Evolutionary conservation across 2,888 invertebrate genomes (phyloP), one percentile per base, ranked within the genome.

Genomic region (Drosophila suboccidentalis): DNA sequence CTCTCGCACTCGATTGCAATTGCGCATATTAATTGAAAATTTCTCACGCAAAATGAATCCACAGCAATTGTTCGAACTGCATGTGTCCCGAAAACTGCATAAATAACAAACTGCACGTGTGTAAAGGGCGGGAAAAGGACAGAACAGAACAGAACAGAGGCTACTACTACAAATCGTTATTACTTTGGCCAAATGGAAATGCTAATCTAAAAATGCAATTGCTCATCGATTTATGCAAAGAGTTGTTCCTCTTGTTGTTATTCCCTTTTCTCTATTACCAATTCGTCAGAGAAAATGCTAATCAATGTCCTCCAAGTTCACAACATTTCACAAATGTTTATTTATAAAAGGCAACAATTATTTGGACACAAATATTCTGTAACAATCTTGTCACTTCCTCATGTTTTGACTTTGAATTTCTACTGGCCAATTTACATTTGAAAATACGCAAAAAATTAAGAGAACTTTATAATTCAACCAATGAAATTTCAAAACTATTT

Each of bases 11-110:
- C 76, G 71, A 75, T 86, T 73, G 74, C 83, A 80, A 88, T 82
- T 90, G 75, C 87, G 83, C 90, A 87, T 87, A 89, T 87, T 87
- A 87, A 87, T 87, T 87, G 87, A 87, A 87, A 88, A 87, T 87
- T 86, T 87, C 84, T 75, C 83, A 74, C 89, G 80, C 77, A 85
- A 85, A 80, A 84, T 80, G 76, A 76, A 80, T 76, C 57, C 80
- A 61, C 29, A 64, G 71, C 71, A 76, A 80, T 76, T 75, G 75
- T 80, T 75, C 80, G 63, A 60, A 69, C 51, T 47, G 75, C 62
- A 75, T 75, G 70, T 80, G 76, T 63, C 71, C 77, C 78, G 65
- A 38, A 32, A 34, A 60, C 41, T 60, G 59, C 41, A 59, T 82
- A 66, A 62, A 86, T 82, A 65, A 66, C 61, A 67, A 50, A 41